Conservation (phyloP, 2,113 vertebrate genomes). For the Dromaius novaehollandiae region DNA sequence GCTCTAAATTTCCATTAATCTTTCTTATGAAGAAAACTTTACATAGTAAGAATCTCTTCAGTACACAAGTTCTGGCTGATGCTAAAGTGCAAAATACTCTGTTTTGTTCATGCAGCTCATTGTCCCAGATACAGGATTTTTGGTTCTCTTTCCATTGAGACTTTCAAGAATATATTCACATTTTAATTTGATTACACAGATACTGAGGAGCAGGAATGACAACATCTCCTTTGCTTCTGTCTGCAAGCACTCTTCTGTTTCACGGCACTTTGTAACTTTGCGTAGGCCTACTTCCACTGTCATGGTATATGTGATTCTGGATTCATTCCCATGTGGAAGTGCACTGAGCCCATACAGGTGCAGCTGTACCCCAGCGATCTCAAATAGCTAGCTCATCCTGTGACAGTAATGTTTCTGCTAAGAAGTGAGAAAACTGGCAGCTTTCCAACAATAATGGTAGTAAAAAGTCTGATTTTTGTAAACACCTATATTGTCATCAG, state of each 20-base stretch:
- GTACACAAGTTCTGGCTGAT: neutral
- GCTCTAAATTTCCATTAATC: constrained; percentile 7
- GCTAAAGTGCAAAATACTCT: neutral
- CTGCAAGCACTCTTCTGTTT: neutral
- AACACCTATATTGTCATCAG: neutral
- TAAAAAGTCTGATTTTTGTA: neutral
- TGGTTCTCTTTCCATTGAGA: neutral
- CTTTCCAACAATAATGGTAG: neutral
- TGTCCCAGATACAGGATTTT: neutral
- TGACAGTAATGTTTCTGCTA: neutral
- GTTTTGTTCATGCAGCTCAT: neutral
- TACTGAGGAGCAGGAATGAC: neutral
- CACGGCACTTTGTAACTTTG: neutral
- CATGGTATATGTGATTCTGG: neutral
- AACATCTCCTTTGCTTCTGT: neutral
- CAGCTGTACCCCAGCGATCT: neutral
- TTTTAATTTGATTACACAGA: neutral
- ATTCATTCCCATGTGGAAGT: neutral
- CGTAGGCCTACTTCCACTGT: neutral
- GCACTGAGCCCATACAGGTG: neutral
- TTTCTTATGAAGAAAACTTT: neutral
- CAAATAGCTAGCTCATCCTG: neutral
- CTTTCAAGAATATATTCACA: neutral
- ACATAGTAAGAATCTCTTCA: neutral
- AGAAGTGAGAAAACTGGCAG: neutral